phyloP scores from a whole-genome alignment of 1,140 invertebrate species.

The Ceratina australensis region DNA sequence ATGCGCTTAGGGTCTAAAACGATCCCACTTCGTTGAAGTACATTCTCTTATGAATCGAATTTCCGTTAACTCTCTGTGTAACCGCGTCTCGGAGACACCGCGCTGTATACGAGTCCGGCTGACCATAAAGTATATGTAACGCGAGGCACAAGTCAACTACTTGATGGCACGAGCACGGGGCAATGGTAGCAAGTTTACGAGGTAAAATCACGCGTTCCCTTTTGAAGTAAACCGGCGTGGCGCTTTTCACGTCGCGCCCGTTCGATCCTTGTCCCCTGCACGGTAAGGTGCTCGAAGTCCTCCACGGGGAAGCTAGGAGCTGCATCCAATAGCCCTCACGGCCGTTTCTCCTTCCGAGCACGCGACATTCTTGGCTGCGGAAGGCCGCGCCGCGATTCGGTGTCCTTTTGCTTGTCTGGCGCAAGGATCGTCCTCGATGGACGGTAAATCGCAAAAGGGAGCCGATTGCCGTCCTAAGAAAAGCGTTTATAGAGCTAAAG shows the following conservation, averaged over 20 bases:
- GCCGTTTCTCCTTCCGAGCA: conserved; percentile 38
- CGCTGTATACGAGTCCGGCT: conserved; percentile 7
- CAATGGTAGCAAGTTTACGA: conserved; percentile 49
- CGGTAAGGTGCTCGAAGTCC: conserved; percentile 6
- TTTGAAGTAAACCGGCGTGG: neutral
- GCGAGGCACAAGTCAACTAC: conserved; percentile 26
- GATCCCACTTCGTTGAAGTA: neutral
- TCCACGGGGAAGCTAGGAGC: conserved; percentile 8
- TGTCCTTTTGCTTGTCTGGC: conserved; percentile 58
- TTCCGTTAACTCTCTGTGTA: too few species aligned
- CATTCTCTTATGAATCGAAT: too few species aligned
- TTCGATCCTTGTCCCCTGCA: conserved; percentile 3
- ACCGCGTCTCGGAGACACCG: too few species aligned
- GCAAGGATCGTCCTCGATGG: conserved; percentile 58
- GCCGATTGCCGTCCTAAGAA: conserved; percentile 62
- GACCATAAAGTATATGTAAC: conserved; percentile 1
- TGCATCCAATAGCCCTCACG: conserved; percentile 38
- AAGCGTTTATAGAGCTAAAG: conserved; percentile 63
- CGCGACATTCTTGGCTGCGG: conserved; percentile 39
- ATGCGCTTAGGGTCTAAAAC: neutral
- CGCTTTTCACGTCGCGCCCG: conserved; percentile 16
- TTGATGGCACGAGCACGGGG: conserved; percentile 29
- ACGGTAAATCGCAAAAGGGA: conserved; percentile 63
- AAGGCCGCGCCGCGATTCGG: conserved; percentile 32
- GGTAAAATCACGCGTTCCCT: conserved; percentile 47